phyloP scores from a whole-genome alignment of 2,888 invertebrate genomes.

The Heliconius ethilla region DNA sequence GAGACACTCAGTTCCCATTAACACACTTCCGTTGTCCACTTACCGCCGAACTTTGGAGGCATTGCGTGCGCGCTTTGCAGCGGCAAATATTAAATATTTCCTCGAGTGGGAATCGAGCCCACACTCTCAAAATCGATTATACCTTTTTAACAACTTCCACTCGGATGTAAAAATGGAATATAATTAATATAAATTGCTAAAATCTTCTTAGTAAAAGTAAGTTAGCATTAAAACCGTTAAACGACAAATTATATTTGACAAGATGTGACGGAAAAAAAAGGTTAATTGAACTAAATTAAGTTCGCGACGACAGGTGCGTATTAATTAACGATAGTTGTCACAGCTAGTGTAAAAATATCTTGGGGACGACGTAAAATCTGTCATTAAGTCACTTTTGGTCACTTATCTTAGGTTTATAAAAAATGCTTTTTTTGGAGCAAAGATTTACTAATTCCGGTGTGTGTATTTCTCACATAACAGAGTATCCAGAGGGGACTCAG shows the following conservation, averaged over 20 bases:
- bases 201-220: constrained; percentile 26
- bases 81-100: no score
- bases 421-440: background rate
- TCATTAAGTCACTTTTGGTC: constrained; percentile 36
- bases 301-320: constrained; percentile 42
- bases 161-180: constrained; percentile 11
- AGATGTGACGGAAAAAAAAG: constrained; percentile 38
- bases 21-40: no score
- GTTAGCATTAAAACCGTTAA: constrained; percentile 32
- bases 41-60: no score
- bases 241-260: constrained; percentile 28
- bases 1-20: no score
- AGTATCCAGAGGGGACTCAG: background rate
- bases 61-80: no score
- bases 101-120: no score
- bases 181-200: constrained; percentile 11
- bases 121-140: background rate
- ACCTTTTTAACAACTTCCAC: background rate
- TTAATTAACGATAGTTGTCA: constrained; percentile 36
- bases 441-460: background rate
- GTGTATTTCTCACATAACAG: background rate
- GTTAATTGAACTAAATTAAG: constrained; percentile 43
- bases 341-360: constrained; percentile 37
- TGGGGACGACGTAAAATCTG: constrained; percentile 28
- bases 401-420: constrained; percentile 1